A percentile compares a stretch with the other conserved stretches of the same genome.
Evolutionary conservation across 2,888 invertebrate species (phyloP).

Genomic region (Phortica magna): DNA sequence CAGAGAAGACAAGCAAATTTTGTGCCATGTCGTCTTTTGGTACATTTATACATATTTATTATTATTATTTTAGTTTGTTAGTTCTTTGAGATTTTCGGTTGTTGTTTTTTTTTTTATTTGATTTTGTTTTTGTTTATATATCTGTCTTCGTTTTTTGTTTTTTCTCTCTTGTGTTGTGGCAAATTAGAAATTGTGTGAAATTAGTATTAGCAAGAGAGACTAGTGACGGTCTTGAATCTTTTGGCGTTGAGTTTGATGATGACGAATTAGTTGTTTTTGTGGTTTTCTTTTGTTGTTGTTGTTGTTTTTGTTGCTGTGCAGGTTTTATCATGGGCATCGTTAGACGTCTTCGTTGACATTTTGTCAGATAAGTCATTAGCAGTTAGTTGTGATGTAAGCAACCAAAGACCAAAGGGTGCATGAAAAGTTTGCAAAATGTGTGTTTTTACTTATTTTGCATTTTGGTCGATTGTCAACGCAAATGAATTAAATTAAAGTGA

Average conservation of each 20-base stretch:
- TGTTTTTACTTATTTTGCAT: background rate
- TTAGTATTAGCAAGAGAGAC: background rate
- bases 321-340: background rate
- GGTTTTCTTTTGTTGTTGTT: background rate
- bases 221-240: background rate
- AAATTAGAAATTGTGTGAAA: constrained; percentile 26
- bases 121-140: background rate
- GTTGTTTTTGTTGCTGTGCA: background rate
- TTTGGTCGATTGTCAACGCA: background rate
- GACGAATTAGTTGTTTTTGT: background rate
- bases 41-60: constrained; percentile 3
- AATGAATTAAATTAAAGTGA: constrained; percentile 18
- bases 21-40: background rate
- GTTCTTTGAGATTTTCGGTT: constrained; percentile 12
- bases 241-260: background rate
- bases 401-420: background rate
- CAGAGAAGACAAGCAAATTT: background rate
- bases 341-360: constrained; percentile 10
- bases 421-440: background rate
- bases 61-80: constrained; percentile 19
- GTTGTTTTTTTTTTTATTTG: background rate
- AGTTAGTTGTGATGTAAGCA: constrained; percentile 20
- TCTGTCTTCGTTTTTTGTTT: no score
- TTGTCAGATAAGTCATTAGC: constrained; percentile 33
- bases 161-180: background rate